Evolutionary conservation across 1,140 invertebrate genomes (phyloP), one percentile per base, ranked within the genome.

Genomic region (Protaetia brevitarsis): DNA sequence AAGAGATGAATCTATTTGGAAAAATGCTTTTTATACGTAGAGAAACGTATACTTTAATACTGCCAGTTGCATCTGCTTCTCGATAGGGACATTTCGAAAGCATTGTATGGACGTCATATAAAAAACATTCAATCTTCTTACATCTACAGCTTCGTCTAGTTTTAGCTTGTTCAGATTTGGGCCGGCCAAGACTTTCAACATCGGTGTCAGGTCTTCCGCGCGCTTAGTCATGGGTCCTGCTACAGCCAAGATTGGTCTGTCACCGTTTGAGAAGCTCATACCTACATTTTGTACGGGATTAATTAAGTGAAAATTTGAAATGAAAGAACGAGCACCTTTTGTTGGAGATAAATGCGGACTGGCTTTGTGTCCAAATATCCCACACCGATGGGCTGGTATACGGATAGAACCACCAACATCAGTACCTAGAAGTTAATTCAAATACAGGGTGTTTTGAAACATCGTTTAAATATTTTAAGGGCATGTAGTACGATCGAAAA

Each of bases 321-420:
- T 28, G 7, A 51, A 29, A 2, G 21, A 6, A 13, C 0, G 27
- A 2, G 13, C 63, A 74, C 74, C 74, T 69, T 69, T 72, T 6
- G 65, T 72, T 13, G 70, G 41, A 13, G 73, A 69, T 27, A 77
- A 31, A 60, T 71, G 45, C 29, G 60, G 69, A 6, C 91, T 92
- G 3, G 95, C 89, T 76, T 97, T 97, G 69, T 96, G 88, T 2
- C 93, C 96, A 81, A 92, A 98, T 56, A 98, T 82, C 31, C 97
- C 97, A 82, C 94, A 97, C 78, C 92, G 97, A 73, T 95, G 96
- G 1, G 94, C 87, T 2, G 97, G 97, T 82, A 99, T 95, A 45
- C 97, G 85, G 37, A 94, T 92, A 3, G 94, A 97, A 0, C 97
- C 97, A 16, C 96, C 97, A 72, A 99, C 95, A 79, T 99, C 97